These are phyloP conservation scores for Diaperis boleti DNA, from an alignment of 2,888 invertebrate species.

Conservation along the genomic window DNA sequence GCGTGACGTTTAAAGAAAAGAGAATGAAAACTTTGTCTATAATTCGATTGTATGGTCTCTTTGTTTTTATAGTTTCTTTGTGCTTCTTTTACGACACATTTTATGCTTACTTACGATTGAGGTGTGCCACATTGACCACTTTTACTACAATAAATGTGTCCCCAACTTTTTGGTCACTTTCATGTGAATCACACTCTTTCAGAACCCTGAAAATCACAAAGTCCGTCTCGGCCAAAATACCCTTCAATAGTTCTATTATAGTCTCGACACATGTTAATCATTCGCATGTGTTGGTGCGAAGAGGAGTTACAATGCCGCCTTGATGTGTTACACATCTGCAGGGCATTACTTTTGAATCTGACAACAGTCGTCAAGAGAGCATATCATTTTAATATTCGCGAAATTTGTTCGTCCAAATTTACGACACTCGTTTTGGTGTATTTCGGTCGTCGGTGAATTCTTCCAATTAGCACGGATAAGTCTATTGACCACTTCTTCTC, in stretches of 20 bases:
- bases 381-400: constrained; percentile 31
- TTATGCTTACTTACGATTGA: too few relatives aligned
- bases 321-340: constrained; percentile 52
- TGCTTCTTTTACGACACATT: too few relatives aligned
- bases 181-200: too few relatives aligned
- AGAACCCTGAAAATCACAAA: too few relatives aligned
- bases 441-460: constrained; percentile 31
- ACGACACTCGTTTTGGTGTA: constrained; percentile 17
- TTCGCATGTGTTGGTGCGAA: constrained; percentile 51
- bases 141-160: too few relatives aligned
- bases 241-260: not conserved
- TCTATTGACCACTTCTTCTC: constrained; percentile 8
- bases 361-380: constrained; percentile 21
- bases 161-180: too few relatives aligned
- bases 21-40: not conserved
- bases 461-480: constrained; percentile 31
- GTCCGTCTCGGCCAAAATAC: not conserved
- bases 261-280: constrained; percentile 53
- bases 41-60: too few relatives aligned
- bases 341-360: constrained; percentile 26
- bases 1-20: not conserved
- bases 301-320: constrained; percentile 54
- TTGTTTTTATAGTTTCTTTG: too few relatives aligned
- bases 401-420: constrained; percentile 32
- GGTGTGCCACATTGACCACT: too few relatives aligned